A percentile compares a stretch with the other conserved stretches of the same genome.
phyloP scores from a whole-genome alignment of 2,113 vertebrate species.

The Paradisaea rubra region DNA sequence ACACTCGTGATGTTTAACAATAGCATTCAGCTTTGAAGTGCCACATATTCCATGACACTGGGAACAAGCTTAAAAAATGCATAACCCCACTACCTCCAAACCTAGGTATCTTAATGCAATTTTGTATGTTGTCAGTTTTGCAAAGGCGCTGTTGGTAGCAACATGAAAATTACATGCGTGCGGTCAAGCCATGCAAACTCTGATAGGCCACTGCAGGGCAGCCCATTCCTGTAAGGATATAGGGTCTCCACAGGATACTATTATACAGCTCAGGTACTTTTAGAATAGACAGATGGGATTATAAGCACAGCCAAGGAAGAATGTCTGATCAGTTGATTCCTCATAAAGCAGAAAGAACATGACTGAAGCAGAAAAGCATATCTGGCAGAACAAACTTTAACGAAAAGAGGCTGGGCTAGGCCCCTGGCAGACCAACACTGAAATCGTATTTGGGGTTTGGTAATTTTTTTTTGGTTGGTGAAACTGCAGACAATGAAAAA shows the following conservation, averaged over 20 bases:
- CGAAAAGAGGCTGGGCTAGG: background rate
- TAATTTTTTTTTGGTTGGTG: background rate
- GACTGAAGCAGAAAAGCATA: background rate
- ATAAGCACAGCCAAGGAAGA: background rate
- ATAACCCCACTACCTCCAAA: background rate
- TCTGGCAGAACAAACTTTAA: background rate
- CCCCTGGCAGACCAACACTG: background rate
- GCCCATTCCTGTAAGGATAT: background rate
- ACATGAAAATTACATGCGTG: background rate
- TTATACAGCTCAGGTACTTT: background rate
- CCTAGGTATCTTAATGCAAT: background rate
- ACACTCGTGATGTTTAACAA: background rate
- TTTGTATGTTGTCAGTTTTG: background rate
- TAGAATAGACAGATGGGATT: background rate
- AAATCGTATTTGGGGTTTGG: background rate
- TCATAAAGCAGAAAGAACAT: background rate
- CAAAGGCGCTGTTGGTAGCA: background rate
- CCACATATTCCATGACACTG: background rate
- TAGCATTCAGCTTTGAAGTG: background rate
- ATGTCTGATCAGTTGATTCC: background rate
- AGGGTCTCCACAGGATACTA: background rate
- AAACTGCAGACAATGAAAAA: background rate
- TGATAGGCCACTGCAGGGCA: background rate
- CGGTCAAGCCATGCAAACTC: background rate
- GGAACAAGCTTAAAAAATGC: background rate